Conservation (phyloP, 92 coral and sea anemone genomes). For the Porites evermanni region DNA sequence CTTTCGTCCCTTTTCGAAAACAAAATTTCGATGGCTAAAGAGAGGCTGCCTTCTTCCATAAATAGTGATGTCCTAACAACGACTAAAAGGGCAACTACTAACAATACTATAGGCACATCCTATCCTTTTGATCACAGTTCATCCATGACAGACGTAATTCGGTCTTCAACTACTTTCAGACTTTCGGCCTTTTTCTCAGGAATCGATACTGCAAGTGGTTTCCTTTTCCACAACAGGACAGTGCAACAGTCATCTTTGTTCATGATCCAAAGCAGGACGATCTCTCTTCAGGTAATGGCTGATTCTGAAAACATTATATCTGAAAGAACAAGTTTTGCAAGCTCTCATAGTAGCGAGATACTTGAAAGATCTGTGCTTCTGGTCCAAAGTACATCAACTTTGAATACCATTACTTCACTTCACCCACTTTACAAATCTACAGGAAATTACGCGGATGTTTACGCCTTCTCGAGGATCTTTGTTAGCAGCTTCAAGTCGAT, state of each 20-base stretch:
- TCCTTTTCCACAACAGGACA: neutral
- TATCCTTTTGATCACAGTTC: neutral
- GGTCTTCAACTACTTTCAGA: neutral
- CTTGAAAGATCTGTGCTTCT: neutral
- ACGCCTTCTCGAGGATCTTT: neutral
- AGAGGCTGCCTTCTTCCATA: neutral
- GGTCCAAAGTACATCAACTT: neutral
- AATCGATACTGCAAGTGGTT: neutral
- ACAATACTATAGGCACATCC: neutral
- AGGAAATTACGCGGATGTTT: neutral
- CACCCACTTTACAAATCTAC: neutral
- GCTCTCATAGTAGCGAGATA: neutral
- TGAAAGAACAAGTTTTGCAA: neutral
- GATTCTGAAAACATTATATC: neutral
- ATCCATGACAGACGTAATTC: neutral
- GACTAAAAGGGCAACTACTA: neutral
- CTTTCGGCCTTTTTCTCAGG: neutral
- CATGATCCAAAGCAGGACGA: neutral
- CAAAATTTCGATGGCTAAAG: neutral
- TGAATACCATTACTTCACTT: neutral
- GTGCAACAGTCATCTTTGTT: neutral
- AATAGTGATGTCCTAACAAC: neutral
- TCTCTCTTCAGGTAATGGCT: neutral
- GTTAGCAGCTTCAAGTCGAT: no score
- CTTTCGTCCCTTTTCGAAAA: neutral